phyloP scores from a whole-genome alignment of 35 echinoderm and acorn worm genomes.

The Diadema setosum region DNA sequence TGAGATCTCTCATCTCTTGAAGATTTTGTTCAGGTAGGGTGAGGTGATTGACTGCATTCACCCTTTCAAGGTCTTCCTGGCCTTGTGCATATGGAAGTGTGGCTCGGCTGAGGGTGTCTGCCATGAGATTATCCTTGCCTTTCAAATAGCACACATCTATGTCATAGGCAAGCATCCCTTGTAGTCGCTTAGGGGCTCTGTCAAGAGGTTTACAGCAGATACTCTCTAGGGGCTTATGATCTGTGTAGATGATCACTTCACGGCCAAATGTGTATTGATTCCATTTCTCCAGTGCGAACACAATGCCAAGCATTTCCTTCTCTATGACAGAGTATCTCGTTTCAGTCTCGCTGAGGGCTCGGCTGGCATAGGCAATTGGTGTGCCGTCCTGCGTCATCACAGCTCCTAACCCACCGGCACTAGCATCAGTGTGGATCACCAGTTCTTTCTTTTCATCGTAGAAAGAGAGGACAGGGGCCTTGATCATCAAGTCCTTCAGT shows the following conservation, averaged over 20 bases:
- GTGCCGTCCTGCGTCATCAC: slow-evolving; percentile 44
- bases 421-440: slow-evolving; percentile 36
- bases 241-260: slow-evolving; percentile 29
- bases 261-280: slow-evolving; percentile 61
- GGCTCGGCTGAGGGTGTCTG: slow-evolving; percentile 29
- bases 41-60: background rate
- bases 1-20: slow-evolving; percentile 17
- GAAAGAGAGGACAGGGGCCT: slow-evolving; percentile 1
- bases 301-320: slow-evolving; percentile 49
- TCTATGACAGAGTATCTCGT: slow-evolving; percentile 35
- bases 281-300: slow-evolving; percentile 33
- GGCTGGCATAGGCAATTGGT: slow-evolving; percentile 45
- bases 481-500: background rate
- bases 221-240: slow-evolving; percentile 59
- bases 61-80: background rate
- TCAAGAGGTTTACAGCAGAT: slow-evolving; percentile 49
- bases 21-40: background rate
- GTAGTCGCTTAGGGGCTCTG: slow-evolving; percentile 47
- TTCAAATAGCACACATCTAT: slow-evolving; percentile 20
- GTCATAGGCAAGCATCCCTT: slow-evolving; percentile 56
- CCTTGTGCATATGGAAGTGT: no score
- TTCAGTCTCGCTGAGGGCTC: slow-evolving; percentile 58
- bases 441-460: slow-evolving; percentile 27
- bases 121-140: slow-evolving; percentile 21
- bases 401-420: slow-evolving; percentile 34